Evolutionary conservation across 2,888 invertebrate species (phyloP), one percentile per base, ranked within the genome.

Genomic region (Carterocephalus palaemon): DNA sequence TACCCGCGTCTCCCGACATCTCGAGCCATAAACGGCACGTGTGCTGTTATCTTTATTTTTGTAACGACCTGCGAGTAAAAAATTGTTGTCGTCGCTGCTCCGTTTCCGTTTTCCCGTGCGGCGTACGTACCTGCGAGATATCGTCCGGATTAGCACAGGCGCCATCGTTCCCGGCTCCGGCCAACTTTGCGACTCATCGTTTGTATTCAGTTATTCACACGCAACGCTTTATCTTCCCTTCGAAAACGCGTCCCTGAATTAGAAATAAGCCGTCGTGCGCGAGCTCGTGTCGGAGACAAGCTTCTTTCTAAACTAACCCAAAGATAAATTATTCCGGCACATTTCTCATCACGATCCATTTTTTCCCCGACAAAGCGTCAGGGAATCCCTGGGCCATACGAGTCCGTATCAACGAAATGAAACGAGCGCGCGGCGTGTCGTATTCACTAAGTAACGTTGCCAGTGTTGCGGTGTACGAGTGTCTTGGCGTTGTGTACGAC

Each of bases 281-380:
- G 56, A 63, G 62, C 62, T 66, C 62, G 62, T 72, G 68, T 57
- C 62, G 56, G 64, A 70, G 70, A 74, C 65, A 64, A 72, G 73
- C 70, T 75, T 70, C 70, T 64, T 72, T 74, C 67, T 68, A 72
- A 79, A 75, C 75, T 75, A 72, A 77, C 75, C 75, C 67, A 62
- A 75, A 75, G 75, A 81, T 80, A 81, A 81, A 81, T 82, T 82
- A 80, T 84, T 80, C 75, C 67, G 65, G 68, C 68, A 75, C 73
- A 79, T 82, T 81, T 82, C 75, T 76, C 78, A 80, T 76, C 73
- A 73, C 69, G 71, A 74, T 70, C 70, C 67, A 75, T 78, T 79
- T 80, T 79, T 65, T 69, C 69, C 65, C 67, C 70, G 67, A 76
- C 76, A 79, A 77, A 78, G 70, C 75, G 72, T 70, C 69, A 69